A percentile compares a stretch with the other conserved stretches of the same genome.
Conservation (phyloP, 1,140 invertebrate genomes). For the Procambarus virginalis region DNA sequence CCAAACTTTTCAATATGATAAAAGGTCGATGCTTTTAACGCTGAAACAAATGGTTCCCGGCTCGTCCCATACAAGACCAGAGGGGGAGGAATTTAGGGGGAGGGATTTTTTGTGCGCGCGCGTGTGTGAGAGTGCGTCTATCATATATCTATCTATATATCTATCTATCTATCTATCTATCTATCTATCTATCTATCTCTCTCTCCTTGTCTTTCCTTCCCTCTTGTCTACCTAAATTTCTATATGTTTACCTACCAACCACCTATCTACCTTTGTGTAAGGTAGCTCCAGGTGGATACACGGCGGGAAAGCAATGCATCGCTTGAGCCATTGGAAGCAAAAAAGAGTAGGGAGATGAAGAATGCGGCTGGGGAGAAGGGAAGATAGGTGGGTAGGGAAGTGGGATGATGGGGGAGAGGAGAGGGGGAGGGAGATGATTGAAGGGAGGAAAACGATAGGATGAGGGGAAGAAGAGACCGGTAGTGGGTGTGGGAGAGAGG, state of each 20-base stretch:
- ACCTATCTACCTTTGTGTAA: not conserved
- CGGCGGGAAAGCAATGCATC: no score
- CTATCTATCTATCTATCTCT: no score
- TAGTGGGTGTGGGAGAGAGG: not conserved
- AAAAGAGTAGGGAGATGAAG: no score
- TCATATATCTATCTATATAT: no score
- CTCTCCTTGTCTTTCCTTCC: not conserved
- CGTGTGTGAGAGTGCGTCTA: no score
- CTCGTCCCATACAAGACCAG: slow-evolving; percentile 49
- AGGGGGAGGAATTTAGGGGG: slow-evolving; percentile 5
- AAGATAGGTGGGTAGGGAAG: no score
- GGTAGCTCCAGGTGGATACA: no score
- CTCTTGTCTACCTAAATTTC: not conserved
- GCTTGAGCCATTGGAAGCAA: no score
- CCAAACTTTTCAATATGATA: slow-evolving; percentile 69
- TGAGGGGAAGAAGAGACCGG: not conserved
- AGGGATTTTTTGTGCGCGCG: not conserved
- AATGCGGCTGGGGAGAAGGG: no score
- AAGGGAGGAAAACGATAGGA: not conserved
- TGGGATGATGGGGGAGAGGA: not conserved
- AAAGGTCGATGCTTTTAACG: slow-evolving; percentile 66
- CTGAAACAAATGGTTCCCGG: slow-evolving; percentile 64
- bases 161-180: no score
- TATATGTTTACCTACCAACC: not conserved
- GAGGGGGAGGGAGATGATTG: not conserved